Evolutionary conservation across 2,797 vertebrate species (phyloP), one percentile per base, ranked within the genome.

Genomic region (Choloepus didactylus): DNA sequence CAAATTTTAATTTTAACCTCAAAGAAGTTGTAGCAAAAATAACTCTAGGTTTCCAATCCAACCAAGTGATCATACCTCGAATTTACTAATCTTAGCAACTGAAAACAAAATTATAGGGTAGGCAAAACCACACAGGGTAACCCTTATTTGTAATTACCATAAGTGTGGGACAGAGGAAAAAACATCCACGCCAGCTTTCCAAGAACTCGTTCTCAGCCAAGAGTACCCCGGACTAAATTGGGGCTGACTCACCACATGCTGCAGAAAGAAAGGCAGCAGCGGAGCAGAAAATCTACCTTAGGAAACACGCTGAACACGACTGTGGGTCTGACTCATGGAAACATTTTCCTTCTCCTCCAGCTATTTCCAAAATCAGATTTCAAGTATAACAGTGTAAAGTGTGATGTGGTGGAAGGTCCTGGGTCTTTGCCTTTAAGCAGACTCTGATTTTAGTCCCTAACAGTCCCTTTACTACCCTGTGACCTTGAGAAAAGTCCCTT

Each of bases 1-100:
- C 94, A 97, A 97, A 88, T 97, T 21, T 97, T 97, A 93, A 83
- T 98, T 97, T 96, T 96, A 96, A 97, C 81, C 95, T 96, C 92
- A 85, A 83, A 96, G 87, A 91, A 96, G 94, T 92, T 96, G 95
- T 76, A 96, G 72, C 75, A 97, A 97, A 97, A 97, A 94, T 77
- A 97, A 87, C 60, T 87, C 49, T 54, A 70, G 51, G 62, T 95
- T 98, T 97, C 91, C 89, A 96, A 96, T 93, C 79, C 59, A 90
- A 91, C 76, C 67, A 83, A 96, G 82, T 92, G 93, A 93, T 94
- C 93, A 46, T 93, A 96, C 95, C 87, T 92, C 95, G 97, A 92
- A 98, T 96, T 94, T 87, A 94, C 96, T 97, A 97, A 95, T 97
- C 96, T 97, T 83, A 96, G 94, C 76, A 96, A 95, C 31, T 95